Base-by-base conservation (phyloP, 2,888 invertebrate genomes). In the Acronicta leporina region DNA sequence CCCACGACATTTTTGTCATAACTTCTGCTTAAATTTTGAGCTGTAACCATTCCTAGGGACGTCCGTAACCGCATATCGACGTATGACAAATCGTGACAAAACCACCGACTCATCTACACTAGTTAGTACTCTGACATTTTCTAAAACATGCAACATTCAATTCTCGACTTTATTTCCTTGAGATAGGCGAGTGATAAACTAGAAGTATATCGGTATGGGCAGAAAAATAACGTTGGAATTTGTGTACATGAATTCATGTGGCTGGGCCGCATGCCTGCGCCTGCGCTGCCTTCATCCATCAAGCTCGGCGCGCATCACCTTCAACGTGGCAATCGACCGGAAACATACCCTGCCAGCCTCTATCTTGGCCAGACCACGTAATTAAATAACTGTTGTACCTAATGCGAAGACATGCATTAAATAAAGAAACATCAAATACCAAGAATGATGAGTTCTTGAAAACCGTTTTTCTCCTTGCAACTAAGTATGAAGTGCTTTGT, bases 41-140 rank as follows among this genome's bases (percentile, higher is more conserved):
- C 79, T 80, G 79, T 77, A 77, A 77, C 74, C 75, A 83, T 88
- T 82, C 81, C 82, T 81, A 78, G 79, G 80, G 80, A 72, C 75
- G 77, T 79, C 80, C 80, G 81, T 87, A 90, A 92, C 92, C 92
- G 84, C 92, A 92, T 86, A 85, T 87, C 85, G 86, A 84, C 92
- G 90, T 93, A 91, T 92, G 91, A 94, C 93, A 93, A 93, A 93
- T 92, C 90, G 92, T 92, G 92, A 94, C 94, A 94, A 92, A 92
- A 93, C 93, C 93, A 90, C 90, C 88, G 86, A 89, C 86, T 90
- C 90, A 90, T 90, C 89, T 83, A 85, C 84, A 80, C 83, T 86
- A 74, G 76, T 79, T 81, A 73, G 55, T 54, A 62, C 72, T 69
- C 66, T 73, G 64, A 52, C 48, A 49, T 57, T 68, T 25, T 56